These are phyloP conservation scores for Xyrauchen texanus DNA, from an alignment of 2,113 vertebrate species.

Conservation along the genomic window DNA sequence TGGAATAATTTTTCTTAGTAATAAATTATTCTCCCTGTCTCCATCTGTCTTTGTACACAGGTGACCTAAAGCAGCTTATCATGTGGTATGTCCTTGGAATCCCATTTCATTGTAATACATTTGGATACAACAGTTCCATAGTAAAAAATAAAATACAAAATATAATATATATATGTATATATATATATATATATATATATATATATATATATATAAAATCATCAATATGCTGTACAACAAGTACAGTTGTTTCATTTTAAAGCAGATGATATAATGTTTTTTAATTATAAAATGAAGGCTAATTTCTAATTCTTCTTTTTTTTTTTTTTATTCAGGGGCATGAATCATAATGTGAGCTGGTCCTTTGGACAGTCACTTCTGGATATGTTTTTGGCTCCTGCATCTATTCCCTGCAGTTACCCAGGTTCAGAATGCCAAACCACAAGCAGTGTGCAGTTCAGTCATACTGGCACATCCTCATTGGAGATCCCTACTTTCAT, in stretches of 20 bases:
- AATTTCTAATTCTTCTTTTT: background rate
- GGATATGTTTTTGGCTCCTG: slow-evolving; percentile 66
- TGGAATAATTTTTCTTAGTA: background rate
- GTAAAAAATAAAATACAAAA: too few relatives aligned
- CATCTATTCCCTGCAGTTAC: slow-evolving; percentile 51
- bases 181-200: too few relatives aligned
- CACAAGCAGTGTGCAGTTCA: slow-evolving; percentile 3
- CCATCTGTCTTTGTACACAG: slow-evolving; percentile 59
- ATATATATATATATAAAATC: too few relatives aligned
- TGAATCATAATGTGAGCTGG: slow-evolving; percentile 78
- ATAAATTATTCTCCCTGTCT: background rate
- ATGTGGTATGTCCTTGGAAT: slow-evolving; percentile 73
- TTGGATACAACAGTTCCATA: too few relatives aligned
- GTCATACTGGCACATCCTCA: slow-evolving; percentile 35
- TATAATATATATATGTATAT: too few relatives aligned
- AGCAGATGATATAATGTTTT: too few relatives aligned
- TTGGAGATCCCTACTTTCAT: slow-evolving; percentile 11
- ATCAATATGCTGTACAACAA: too few relatives aligned
- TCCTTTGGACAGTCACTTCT: slow-evolving; percentile 68
- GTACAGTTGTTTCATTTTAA: too few relatives aligned
- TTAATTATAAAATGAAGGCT: too few relatives aligned
- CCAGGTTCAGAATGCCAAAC: slow-evolving; percentile 57
- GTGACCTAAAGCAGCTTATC: slow-evolving; percentile 80
- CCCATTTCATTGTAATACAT: background rate
- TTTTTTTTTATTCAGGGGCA: slow-evolving; percentile 69